Base-by-base conservation (phyloP, 2,113 vertebrate genomes). In the Pituophis catenifer region DNA sequence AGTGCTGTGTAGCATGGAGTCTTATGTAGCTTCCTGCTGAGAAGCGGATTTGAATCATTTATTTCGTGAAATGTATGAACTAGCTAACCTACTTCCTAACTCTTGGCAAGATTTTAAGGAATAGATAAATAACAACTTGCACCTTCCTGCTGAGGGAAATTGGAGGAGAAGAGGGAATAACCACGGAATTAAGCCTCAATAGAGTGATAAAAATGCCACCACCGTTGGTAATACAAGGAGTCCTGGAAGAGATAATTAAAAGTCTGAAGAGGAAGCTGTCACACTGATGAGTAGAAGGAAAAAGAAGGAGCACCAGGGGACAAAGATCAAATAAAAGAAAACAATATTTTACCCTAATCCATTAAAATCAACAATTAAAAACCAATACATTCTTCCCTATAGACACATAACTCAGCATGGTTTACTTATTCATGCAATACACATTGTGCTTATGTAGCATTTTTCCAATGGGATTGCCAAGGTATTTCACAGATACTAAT, bases 281-380 rank as follows among this genome's bases (percentile, higher is more conserved):
- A 97, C 91, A 88, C 26, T 91, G 44, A 91, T 96, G 92, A 92
- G 95, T 95, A 96, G 86, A 93, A 96, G 94, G 58, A 87, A 96
- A 94, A 93, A 94, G 90, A 96, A 96, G 95, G 89, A 89, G 92
- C 94, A 94, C 17, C 62, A 93, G 90, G 96, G 95, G 93, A 96
- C 44, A 88, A 91, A 97, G 96, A 97, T 97, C 95, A 97, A 98
- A 97, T 95, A 92, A 96, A 96, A 95, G 91, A 97, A 93, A 97
- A 94, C 85, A 96, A 88, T 97, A 97, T 97, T 97, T 97, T 97
- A 96, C 92, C 95, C 92, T 85, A 38, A 95, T 95, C 95, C 93
- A 96, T 97, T 97, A 97, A 96, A 97, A 97, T 91, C 95, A 96
- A 97, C 94, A 97, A 97, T 96, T 97, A 97, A 97, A 97, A 95